Base-by-base conservation (phyloP, 1,140 invertebrate genomes). In the Zophobas morio region DNA sequence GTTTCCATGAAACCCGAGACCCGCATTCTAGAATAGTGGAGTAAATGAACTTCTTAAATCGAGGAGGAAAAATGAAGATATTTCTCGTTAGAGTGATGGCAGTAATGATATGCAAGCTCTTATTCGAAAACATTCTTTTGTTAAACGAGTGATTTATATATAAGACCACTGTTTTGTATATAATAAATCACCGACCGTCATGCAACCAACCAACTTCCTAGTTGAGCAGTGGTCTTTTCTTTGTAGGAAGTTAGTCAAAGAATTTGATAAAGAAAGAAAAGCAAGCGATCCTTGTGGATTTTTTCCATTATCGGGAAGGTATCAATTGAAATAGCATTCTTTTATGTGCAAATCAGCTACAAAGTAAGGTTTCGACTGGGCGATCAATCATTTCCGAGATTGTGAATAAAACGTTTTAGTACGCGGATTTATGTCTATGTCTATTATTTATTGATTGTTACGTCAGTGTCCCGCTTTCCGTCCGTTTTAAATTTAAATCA, bases 261-360 rank as follows among this genome's bases (percentile, higher is more conserved):
- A 20, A 51, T 51, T 20, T 20, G 49, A 2, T 51, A 51, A 51
- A 51, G 49, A 51, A 51, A 42, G n/a, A 42, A 66, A 66, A 42
- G 3, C 6, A 0, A 4, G 36, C 37, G 8, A n/a, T 6, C n/a
- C 39, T 66, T 42, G 60, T 66, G 20, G 60, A 66, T 66, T 46
- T 66, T 42, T 66, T 66, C 60, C 60, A 66, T 66, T 66, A 66
- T 66, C 37, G 39, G 42, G 42, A 33, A 66, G 60, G 60, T 66
- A 66, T 66, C 60, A 63, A 37, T 63, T 37, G 57, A n/a, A 63
- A 63, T 63, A 34, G 36, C 36, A 66, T 66, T 66, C 60, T 66
- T 66, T 66, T 66, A 66, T 66, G 60, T 66, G 60, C 60, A 66
- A 66, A 66, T 66, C 40, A 66, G 60, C 39, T 66, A 66, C 60